A percentile compares a stretch with the other conserved stretches of the same genome.
phyloP scores from a whole-genome alignment of 2,797 vertebrate genomes.

The Otus scops region DNA sequence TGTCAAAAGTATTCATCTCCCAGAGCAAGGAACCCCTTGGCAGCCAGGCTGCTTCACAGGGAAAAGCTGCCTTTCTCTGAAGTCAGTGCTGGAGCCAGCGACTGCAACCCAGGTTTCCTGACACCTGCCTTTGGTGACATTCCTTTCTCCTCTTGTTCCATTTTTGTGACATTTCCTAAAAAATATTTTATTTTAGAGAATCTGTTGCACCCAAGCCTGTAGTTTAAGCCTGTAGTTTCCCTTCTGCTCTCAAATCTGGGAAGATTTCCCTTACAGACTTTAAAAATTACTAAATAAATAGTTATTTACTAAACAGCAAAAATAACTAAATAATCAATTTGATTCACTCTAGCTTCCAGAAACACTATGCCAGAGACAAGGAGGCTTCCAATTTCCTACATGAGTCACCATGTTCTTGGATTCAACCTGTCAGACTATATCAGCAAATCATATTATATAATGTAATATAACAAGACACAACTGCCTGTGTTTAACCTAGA shows the following conservation, averaged over 20 bases:
- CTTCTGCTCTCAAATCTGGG: neutral
- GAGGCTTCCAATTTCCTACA: slow-evolving; percentile 52
- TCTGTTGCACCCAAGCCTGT: neutral
- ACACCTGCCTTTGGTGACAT: neutral
- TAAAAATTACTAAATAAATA: neutral
- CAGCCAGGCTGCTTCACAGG: neutral
- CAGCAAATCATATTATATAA: slow-evolving; percentile 61
- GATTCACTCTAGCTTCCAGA: slow-evolving; percentile 40
- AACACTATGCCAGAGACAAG: neutral
- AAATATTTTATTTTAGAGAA: neutral
- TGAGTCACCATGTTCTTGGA: slow-evolving; percentile 66
- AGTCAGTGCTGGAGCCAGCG: neutral
- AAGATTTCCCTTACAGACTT: neutral
- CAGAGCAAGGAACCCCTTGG: neutral
- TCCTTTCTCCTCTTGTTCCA: neutral
- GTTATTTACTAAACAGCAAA: slow-evolving; percentile 27
- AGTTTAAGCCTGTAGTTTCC: neutral
- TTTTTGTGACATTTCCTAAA: neutral
- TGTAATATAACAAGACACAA: slow-evolving; percentile 62
- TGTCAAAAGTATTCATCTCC: neutral
- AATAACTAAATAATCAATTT: slow-evolving; percentile 22
- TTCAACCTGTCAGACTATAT: slow-evolving; percentile 54
- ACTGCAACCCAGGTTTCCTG: neutral
- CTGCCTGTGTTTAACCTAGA: slow-evolving; percentile 55
- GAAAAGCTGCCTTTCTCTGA: neutral